phyloP scores from a whole-genome alignment of 2,888 invertebrate species.

The Tiliacea citrago region DNA sequence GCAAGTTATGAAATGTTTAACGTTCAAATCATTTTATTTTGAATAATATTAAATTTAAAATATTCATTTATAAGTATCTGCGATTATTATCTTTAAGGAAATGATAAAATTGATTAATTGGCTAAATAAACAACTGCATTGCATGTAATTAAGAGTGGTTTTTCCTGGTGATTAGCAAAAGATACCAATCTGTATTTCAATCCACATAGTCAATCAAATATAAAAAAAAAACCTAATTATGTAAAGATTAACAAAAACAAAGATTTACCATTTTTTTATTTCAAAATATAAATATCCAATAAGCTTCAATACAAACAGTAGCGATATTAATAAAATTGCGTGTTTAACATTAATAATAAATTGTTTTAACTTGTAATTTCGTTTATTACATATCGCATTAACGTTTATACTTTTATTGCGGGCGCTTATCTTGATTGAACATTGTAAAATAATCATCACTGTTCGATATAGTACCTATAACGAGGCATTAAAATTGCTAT shows the following conservation, averaged over 20 bases:
- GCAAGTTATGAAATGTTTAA: conserved; percentile 2
- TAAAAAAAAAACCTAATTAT: background rate
- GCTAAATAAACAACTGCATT: conserved; percentile 44
- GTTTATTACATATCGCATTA: conserved; percentile 77
- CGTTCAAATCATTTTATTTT: background rate
- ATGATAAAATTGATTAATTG: conserved; percentile 31
- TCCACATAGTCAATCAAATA: conserved; percentile 11
- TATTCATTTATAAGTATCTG: background rate
- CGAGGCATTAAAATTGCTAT: conserved; percentile 24
- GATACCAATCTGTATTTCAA: conserved; percentile 29
- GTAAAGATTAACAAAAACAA: background rate
- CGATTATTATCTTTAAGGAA: conserved; percentile 10
- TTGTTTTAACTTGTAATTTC: conserved; percentile 62
- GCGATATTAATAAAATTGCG: conserved; percentile 43
- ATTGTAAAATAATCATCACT: conserved; percentile 62
- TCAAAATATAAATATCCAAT: background rate
- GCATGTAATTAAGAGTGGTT: conserved; percentile 27
- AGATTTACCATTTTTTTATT: background rate
- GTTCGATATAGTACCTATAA: conserved; percentile 17
- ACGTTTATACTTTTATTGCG: conserved; percentile 78
- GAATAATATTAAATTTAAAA: background rate
- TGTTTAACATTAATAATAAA: conserved; percentile 58
- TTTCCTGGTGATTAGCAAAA: conserved; percentile 38
- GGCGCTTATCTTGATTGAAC: conserved; percentile 82
- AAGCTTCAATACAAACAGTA: conserved; percentile 32